Evolutionary conservation across 2,113 vertebrate species (phyloP).

Genomic region (Excalfactoria chinensis): DNA sequence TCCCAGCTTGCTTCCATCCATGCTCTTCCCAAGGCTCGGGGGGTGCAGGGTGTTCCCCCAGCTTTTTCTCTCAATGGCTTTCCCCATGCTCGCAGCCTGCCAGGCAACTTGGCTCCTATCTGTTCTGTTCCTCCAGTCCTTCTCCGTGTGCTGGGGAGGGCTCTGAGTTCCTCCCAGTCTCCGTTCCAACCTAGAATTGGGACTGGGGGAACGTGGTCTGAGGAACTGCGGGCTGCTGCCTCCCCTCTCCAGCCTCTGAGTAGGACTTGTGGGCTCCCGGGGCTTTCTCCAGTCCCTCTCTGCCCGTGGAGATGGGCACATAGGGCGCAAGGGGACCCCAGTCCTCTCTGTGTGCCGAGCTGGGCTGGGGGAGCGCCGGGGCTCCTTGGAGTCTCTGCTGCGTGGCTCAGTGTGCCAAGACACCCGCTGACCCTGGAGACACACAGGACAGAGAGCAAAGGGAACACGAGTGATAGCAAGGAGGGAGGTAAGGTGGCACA

Average conservation of each 20-base stretch:
- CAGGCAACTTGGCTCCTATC: conserved; percentile 23
- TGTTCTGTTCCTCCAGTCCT: background rate
- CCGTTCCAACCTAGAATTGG: background rate
- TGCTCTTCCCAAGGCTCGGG: background rate
- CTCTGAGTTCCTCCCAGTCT: background rate
- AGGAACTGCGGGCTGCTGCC: background rate
- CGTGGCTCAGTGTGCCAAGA: conserved; percentile 31
- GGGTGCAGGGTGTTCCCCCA: background rate
- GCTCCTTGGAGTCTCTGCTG: conserved; percentile 30
- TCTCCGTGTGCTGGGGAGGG: background rate
- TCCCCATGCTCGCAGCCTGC: background rate
- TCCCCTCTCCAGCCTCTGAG: conserved; percentile 21
- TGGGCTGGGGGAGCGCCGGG: conserved; percentile 26
- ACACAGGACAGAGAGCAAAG: background rate
- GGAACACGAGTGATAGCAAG: background rate
- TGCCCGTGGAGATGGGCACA: background rate
- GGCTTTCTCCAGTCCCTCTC: conserved; percentile 21
- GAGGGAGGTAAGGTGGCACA: background rate
- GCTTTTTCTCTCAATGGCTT: background rate
- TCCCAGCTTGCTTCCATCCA: background rate
- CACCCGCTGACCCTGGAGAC: conserved; percentile 57
- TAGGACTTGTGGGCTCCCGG: background rate
- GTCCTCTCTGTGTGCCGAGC: conserved; percentile 12
- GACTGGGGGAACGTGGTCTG: background rate
- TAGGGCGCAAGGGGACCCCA: background rate